Evolutionary conservation across 2,113 vertebrate species (phyloP), one percentile per base, ranked within the genome.

Genomic region (Chloropsis cyanopogon): DNA sequence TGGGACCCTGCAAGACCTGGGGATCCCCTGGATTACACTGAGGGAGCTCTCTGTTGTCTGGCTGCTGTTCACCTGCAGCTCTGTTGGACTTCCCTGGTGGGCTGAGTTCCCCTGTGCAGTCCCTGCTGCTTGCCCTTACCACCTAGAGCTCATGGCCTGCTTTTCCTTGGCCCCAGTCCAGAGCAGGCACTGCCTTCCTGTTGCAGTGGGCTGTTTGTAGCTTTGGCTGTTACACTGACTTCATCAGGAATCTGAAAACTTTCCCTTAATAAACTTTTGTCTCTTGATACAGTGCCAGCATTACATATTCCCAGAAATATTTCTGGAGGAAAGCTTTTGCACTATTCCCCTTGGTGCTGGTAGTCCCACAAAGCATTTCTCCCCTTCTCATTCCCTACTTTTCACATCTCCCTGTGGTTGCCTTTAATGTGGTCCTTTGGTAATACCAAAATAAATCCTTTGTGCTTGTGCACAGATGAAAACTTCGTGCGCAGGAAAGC

Each of bases 231-330:
- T 81, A 16, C 77, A 14, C 82, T 90, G 87, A 73, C 71, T 94
- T 90, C 71, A 52, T 31, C 78, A 37, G 84, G 84, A 82, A 85
- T 90, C 90, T 0, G 0, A 69, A 93, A 95, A 95, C 85, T 91
- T 95, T 91, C 93, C 92, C 59, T 76, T 79, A 64, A 79, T 85
- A 79, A 95, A 76, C 50, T 91, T 73, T 68, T 52, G 84, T 61
- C 92, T 75, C 68, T 46, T 95, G 94, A 85, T 10, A 2, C 15
- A 1, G 33, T 35, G 90, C 95, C 95, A 95, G 82, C 85, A 80
- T 97, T 91, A 88, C 91, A 23, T 80, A 53, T 56, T 80, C 84
- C 76, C 92, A 95, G 87, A 96, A 96, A 54, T 92, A 96, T 95
- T 95, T 52, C 73, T 81, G 90, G 75, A 97, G 72, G 52, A 75